Base-by-base conservation (phyloP, 2,113 vertebrate species). In the Spea bombifrons region DNA sequence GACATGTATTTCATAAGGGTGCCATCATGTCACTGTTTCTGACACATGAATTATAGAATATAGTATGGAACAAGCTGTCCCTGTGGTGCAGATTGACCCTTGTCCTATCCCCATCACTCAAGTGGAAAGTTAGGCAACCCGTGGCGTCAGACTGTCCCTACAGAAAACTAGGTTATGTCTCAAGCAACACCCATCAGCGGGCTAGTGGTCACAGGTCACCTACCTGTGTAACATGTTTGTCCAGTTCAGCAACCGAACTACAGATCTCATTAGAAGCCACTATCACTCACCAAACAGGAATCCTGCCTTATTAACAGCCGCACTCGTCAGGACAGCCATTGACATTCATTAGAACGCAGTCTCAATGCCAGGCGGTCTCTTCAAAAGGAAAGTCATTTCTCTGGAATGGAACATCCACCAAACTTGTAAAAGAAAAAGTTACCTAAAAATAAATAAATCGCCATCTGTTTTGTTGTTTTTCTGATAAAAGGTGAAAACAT, bases 161-260 rank as follows among this genome's bases (percentile, higher is more conserved):
- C 44, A 50, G 49, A 79, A 44, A 79, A 73, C 45, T 73, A 67
- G 61, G 48, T 67, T 79, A 73, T 66, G 63, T 73, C 45, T 63
- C 7, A n/a, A 16, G 47, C 63, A 16, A 47, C n/a, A 59, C 64
- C 66, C 64, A 43, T 68, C 71, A 79, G 52, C 30, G 17, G 46
- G 30, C 30, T 30, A 30, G 30, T 30, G 30, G 65, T 45, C 53
- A n/a, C 16, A 44, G 66, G 71, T 66, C 71, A 80, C 45, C 52
- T 74, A 71, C 59, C 57, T 7, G 10, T n/a, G 8, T 66, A 79
- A 79, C 70, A 63, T 73, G 70, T 79, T 79, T 10, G 13, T 79
- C 77, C 52, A 53, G 77, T 79, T 63, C 52, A 13, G 61, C 77
- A 46, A 79, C 30, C 43, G 10, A 53, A 7, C 50, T 10, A 53